These are phyloP conservation scores for Clinocottus analis DNA, from an alignment of 2,113 vertebrate species.

Conservation along the genomic window DNA sequence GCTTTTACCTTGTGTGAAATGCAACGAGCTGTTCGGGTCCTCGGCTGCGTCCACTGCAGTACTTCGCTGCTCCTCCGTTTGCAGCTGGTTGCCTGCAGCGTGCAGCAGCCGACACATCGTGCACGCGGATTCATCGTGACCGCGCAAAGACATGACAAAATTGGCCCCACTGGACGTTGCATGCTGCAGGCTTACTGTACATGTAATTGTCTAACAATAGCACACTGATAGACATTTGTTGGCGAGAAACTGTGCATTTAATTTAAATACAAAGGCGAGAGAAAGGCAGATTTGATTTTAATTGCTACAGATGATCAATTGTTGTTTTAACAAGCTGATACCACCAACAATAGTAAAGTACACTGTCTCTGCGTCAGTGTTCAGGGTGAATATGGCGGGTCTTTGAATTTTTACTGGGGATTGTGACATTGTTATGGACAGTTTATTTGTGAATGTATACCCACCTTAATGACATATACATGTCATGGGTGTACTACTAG, in stretches of 20 bases:
- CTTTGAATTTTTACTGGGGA: not conserved
- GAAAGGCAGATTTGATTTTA: not conserved
- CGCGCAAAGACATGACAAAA: constrained; percentile 51
- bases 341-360: not conserved
- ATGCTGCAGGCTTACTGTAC: constrained; percentile 1
- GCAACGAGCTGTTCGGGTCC: constrained; percentile 5
- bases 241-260: not conserved
- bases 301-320: not conserved
- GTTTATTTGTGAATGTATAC: not conserved
- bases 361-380: not conserved
- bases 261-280: not conserved
- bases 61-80: constrained; percentile 33
- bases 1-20: constrained; percentile 46
- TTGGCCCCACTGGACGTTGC: constrained; percentile 18
- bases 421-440: no score
- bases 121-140: constrained; percentile 63
- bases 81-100: constrained; percentile 71
- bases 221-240: not conserved
- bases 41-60: constrained; percentile 46
- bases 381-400: not conserved
- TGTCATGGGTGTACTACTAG: not conserved
- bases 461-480: not conserved
- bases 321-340: not conserved
- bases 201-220: no score
- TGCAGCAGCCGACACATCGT: constrained; percentile 39